A percentile compares a stretch with the other conserved stretches of the same genome.
phyloP scores from a whole-genome alignment of 2,797 vertebrate genomes.

The Hypotaenidia okinawae region DNA sequence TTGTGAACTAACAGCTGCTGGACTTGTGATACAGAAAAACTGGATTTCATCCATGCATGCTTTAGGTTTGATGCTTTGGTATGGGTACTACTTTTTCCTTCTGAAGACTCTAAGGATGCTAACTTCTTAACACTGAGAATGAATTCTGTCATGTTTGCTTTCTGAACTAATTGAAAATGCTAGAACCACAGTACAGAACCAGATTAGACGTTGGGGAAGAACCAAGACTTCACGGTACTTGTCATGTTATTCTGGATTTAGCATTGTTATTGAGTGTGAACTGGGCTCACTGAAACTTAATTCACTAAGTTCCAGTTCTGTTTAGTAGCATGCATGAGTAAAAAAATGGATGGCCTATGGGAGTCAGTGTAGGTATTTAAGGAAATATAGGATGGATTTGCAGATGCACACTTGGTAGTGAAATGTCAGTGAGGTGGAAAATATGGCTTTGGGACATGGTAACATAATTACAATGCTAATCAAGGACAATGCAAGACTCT shows the following conservation, averaged over 20 bases:
- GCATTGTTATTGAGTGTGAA: background rate
- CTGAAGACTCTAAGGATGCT: background rate
- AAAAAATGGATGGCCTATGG: background rate
- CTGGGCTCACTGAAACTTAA: background rate
- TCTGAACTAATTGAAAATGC: background rate
- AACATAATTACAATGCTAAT: slow-evolving; percentile 47
- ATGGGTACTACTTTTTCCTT: background rate
- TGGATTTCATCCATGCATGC: fast-evolving
- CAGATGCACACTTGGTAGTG: background rate
- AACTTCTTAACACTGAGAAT: background rate
- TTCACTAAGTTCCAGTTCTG: background rate
- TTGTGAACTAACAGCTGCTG: background rate
- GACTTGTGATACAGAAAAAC: background rate
- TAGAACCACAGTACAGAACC: background rate
- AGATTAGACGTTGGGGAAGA: background rate
- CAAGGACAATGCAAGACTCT: slow-evolving; percentile 40
- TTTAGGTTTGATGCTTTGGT: background rate
- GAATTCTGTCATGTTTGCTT: background rate
- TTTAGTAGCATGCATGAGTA: fast-evolving
- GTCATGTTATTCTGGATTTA: background rate
- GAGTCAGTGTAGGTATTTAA: background rate
- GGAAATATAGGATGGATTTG: background rate
- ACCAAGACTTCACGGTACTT: background rate
- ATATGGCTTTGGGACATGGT: background rate
- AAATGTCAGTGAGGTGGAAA: slow-evolving; percentile 44